Evolutionary conservation across 2,888 invertebrate genomes (phyloP).

Genomic region (Tillus elongatus): DNA sequence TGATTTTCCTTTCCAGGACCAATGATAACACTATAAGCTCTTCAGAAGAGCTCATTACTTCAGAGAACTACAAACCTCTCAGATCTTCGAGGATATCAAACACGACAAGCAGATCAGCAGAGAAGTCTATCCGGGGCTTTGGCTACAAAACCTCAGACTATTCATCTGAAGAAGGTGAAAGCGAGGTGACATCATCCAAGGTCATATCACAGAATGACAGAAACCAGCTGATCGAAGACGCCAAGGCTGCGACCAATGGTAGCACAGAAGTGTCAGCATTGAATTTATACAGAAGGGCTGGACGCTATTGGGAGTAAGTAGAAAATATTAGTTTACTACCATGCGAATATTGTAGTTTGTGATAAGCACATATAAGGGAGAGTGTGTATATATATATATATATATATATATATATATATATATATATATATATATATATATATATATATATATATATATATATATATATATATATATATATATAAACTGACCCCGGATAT

Average conservation of each 20-base stretch:
- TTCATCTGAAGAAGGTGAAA: constrained; percentile 51
- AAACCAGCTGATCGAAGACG: constrained; percentile 43
- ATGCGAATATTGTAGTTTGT: no score
- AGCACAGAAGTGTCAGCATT: constrained; percentile 56
- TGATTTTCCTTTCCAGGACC: constrained; percentile 21
- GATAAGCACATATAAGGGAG: no score
- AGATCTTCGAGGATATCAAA: constrained; percentile 23
- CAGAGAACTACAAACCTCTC: constrained; percentile 23
- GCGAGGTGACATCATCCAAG: constrained; percentile 40
- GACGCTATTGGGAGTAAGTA: constrained; percentile 80
- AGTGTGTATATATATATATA: no score
- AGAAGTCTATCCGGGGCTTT: no score
- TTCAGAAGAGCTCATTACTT: constrained; percentile 30
- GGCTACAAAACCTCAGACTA: constrained; percentile 53
- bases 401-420: no score
- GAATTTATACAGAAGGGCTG: constrained; percentile 65
- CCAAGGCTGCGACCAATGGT: constrained; percentile 45
- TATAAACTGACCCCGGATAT: no score
- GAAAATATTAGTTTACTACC: no score
- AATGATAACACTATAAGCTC: no score
- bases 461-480: no score
- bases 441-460: no score
- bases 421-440: no score
- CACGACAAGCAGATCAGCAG: constrained; percentile 31
- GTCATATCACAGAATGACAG: constrained; percentile 43